Base-by-base conservation (phyloP, 2,797 vertebrate species). In the Fundulus diaphanus region DNA sequence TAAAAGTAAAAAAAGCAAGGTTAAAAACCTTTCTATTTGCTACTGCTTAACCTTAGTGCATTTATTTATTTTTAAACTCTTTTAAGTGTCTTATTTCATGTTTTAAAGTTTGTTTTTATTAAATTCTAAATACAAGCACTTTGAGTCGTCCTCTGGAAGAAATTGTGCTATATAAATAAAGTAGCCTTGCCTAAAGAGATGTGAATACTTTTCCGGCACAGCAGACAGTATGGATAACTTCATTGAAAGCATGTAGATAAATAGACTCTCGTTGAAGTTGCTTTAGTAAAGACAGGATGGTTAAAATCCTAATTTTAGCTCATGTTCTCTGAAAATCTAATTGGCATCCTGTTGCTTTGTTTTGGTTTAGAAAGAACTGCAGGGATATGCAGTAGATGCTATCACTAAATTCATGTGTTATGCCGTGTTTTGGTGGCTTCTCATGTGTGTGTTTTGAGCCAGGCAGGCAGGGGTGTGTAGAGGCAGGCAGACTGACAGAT, bases 401-500 rank as follows among this genome's bases (percentile, higher is more conserved):
- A 51, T 61, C 37, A 37, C 52, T 70, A 51, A 51, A n/a, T 81
- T 46, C 13, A 3, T 52, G 61, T 24, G 27, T 80, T 59, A 40
- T 24, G 37, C 42, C 68, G 22, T 49, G 76, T 87, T 85, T 87
- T 70, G 27, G 44, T 82, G 78, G 73, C 73, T 24, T 84, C 61
- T 72, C 72, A 68, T 24, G 57, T 72, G 66, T 85, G 42, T 86
- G 67, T 80, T 82, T 77, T 54, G 74, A 77, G 69, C 73, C 40
- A 0, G 24, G 66, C 54, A 72, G 76, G 79, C 65, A 82, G 70
- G 59, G 76, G 9, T 76, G 73, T 74, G 70, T 42, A 48, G 56
- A 29, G 73, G 44, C 78, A 83, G 68, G 51, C 7, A 75, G 57
- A 68, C 15, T 3, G 65, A 70, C 75, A 87, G 85, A 88, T 83